phyloP scores from a whole-genome alignment of 2,113 vertebrate genomes.

The Phalacrocorax pelagicus region DNA sequence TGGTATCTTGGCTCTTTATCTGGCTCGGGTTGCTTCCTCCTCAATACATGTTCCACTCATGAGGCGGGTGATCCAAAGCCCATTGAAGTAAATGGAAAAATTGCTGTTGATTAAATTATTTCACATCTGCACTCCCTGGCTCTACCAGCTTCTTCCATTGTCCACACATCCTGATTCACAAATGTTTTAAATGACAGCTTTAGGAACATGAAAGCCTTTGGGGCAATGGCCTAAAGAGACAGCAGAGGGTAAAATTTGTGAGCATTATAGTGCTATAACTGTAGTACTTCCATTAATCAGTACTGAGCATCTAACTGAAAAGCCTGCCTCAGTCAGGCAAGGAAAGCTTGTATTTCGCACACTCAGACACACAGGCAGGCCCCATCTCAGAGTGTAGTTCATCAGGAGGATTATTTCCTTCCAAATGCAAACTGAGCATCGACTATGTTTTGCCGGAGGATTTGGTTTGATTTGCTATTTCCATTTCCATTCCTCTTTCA shows the following conservation, averaged over 20 bases:
- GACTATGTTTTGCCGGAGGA: background rate
- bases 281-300: conserved; percentile 48
- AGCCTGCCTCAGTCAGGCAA: conserved; percentile 23
- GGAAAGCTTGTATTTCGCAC: conserved; percentile 26
- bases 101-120: conserved; percentile 66
- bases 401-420: conserved; percentile 14
- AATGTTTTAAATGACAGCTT: conserved; percentile 68
- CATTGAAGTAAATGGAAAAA: conserved; percentile 70
- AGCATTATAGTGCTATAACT: conserved; percentile 49
- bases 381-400: background rate
- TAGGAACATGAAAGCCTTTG: conserved; percentile 64
- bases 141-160: conserved; percentile 66
- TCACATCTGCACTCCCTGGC: conserved; percentile 64
- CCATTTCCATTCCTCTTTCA: background rate
- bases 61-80: conserved; percentile 61
- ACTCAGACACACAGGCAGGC: background rate
- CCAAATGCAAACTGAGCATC: background rate
- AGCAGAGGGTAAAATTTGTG: conserved; percentile 60
- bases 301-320: conserved; percentile 48
- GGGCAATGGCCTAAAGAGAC: conserved; percentile 64
- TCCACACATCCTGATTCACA: conserved; percentile 67
- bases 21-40: conserved; percentile 64
- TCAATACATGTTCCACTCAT: conserved; percentile 57
- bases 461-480: background rate
- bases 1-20: conserved; percentile 68